These are phyloP conservation scores for Lottia scabra DNA, from an alignment of 2,888 invertebrate species.

Conservation along the genomic window DNA sequence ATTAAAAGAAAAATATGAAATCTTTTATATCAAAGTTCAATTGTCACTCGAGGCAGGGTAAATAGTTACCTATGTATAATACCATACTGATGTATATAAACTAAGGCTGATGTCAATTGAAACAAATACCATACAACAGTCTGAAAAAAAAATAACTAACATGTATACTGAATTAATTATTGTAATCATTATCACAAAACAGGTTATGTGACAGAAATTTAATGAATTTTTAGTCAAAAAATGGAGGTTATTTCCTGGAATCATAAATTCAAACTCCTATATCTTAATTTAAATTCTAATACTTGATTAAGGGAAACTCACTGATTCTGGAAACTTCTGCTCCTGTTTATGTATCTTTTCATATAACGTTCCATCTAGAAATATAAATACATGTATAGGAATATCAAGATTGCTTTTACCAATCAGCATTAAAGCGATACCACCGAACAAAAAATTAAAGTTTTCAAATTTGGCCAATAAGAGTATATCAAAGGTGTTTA, in stretches of 20 bases:
- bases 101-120: slow-evolving; percentile 63
- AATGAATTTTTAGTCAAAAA: background rate
- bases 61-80: slow-evolving; percentile 65
- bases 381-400: slow-evolving; percentile 16
- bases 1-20: no score
- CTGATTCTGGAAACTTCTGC: slow-evolving; percentile 58
- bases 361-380: slow-evolving; percentile 60
- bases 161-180: no score
- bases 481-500: no score
- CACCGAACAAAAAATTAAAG: no score
- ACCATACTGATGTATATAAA: slow-evolving; percentile 64
- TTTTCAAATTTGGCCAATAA: no score
- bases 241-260: background rate
- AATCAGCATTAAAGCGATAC: no score
- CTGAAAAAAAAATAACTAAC: slow-evolving; percentile 38
- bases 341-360: slow-evolving; percentile 57
- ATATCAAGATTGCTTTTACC: background rate
- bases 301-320: slow-evolving; percentile 31
- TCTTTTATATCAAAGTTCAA: no score
- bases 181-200: no score
- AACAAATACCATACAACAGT: slow-evolving; percentile 66
- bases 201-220: background rate
- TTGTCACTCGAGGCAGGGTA: no score
- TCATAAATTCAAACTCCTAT: background rate
- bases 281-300: background rate